Conservation (phyloP, 1,140 invertebrate species). For the Apis dorsata region DNA sequence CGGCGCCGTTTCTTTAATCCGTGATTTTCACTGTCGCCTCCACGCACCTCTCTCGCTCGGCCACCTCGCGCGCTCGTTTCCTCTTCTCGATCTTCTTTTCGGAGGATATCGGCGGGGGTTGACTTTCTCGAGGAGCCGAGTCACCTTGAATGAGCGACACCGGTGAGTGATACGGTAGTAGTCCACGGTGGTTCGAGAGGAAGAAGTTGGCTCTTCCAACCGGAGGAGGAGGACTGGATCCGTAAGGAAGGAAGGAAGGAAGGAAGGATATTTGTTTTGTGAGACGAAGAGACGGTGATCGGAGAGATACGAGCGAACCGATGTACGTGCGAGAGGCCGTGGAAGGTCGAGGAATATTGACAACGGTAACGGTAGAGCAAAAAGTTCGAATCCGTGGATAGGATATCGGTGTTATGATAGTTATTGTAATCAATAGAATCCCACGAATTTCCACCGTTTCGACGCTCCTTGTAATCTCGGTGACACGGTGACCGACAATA, state of each 20-base stretch:
- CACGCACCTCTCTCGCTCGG: neutral
- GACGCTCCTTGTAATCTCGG: neutral
- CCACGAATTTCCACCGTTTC: neutral
- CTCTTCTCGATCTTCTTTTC: neutral
- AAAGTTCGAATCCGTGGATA: neutral
- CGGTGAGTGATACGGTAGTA: neutral
- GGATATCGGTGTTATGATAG: conserved; percentile 15
- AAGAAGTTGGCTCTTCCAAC: neutral
- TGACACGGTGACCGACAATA: conserved; percentile 46
- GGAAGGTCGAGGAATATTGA: conserved; percentile 21
- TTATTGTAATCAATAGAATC: neutral
- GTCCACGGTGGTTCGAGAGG: neutral
- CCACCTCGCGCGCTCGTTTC: neutral
- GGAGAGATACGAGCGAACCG: neutral
- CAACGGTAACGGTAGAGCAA: neutral
- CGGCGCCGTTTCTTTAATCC: conserved; percentile 45
- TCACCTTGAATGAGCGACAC: neutral
- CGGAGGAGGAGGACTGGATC: neutral
- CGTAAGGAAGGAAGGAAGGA: neutral
- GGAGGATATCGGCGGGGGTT: neutral
- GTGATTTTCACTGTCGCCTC: conserved; percentile 41
- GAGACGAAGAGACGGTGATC: neutral
- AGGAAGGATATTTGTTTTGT: neutral
- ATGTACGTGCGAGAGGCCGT: neutral
- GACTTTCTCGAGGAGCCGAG: neutral